Base-by-base conservation (phyloP, 2,797 vertebrate species). In the Lophius americanus region DNA sequence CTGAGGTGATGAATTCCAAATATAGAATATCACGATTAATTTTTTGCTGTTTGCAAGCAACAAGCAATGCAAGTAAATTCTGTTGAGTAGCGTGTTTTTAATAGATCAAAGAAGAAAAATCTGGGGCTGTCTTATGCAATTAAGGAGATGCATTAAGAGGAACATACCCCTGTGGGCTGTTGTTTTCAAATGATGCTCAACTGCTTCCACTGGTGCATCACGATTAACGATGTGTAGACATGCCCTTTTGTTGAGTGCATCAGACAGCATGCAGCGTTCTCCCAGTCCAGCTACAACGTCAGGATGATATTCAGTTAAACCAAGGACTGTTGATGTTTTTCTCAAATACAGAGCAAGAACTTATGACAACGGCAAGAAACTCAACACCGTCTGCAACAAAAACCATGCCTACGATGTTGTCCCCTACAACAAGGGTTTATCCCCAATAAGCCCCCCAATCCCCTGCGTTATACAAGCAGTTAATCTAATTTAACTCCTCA, bases 21-120 rank as follows among this genome's bases (percentile, higher is more conserved):
- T 91, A 89, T 91, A 92, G 88, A 88, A 76, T 68, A 79, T 67
- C 62, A 73, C 10, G 33, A 72, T 78, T 81, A 62, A 76, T 78
- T 75, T 75, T 71, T 77, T 78, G 82, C 64, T 72, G 72, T 84
- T 89, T 85, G 70, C 62, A 54, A 74, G 85, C 79, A 85, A 88
- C 84, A 73, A 84, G 89, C 82, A 72, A 62, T 66, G 81, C 80
- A 85, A 86, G 89, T 90, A 92, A 86, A 92, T 92, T 92, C 84
- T 89, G 91, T 92, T 71, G 85, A 87, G 88, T 86, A 50, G 88
- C 76, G 86, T 89, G 85, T 93, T 92, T 91, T 90, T 90, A 88
- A 91, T 87, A 93, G 92, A 94, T 94, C 90, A 94, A 93, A 93
- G 89, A 77, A 59, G 78, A 84, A 93, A 92, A 93, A 92, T 93